Evolutionary conservation across 1,140 invertebrate species (phyloP).

Genomic region (Eurosta solidaginis): DNA sequence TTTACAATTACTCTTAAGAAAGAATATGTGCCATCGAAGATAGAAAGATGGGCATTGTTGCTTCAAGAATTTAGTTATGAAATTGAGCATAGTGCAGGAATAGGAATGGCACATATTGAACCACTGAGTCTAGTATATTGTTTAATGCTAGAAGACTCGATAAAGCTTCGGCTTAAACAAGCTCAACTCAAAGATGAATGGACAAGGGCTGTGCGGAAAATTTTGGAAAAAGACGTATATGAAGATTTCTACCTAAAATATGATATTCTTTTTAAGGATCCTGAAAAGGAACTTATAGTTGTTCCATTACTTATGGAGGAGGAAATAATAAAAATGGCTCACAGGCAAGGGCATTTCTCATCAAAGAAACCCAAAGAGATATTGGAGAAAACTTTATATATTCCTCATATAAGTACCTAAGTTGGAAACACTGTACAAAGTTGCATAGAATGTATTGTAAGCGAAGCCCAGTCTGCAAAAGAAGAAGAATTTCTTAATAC

Average conservation of each 20-base stretch:
- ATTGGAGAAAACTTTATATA: no score
- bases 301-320: slow-evolving; percentile 45
- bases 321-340: slow-evolving; percentile 47
- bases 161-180: not conserved
- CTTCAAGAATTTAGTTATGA: slow-evolving; percentile 47
- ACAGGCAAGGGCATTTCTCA: no score
- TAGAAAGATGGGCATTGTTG: slow-evolving; percentile 45
- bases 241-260: slow-evolving; percentile 18
- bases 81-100: slow-evolving; percentile 40
- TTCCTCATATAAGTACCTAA: no score
- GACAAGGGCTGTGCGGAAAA: not conserved
- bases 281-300: slow-evolving; percentile 40
- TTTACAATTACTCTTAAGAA: not conserved
- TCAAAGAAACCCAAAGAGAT: no score
- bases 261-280: slow-evolving; percentile 44
- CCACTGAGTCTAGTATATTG: slow-evolving; percentile 40
- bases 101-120: slow-evolving; percentile 44
- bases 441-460: no score
- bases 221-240: not conserved
- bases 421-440: no score
- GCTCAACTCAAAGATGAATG: not conserved
- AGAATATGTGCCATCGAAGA: slow-evolving; percentile 2
- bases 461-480: no score
- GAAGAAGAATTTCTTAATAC: no score
- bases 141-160: not conserved